Percentiles rank a stretch among this genome's conserved stretches.
Conservation (phyloP, 2,113 vertebrate genomes). For the Atlantisia rogersi region DNA sequence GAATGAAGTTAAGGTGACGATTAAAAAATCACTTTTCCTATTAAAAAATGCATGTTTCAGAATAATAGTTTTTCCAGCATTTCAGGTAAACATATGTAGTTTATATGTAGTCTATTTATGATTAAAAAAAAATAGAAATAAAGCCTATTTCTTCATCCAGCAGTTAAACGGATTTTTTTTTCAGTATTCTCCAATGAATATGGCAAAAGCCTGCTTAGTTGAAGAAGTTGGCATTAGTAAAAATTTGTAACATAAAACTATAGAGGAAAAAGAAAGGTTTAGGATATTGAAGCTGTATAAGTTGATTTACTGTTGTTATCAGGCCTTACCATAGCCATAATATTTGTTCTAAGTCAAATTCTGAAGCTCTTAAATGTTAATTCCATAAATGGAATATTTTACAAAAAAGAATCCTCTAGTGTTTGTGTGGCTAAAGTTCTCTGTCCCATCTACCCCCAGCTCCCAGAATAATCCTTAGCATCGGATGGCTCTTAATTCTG, state of each 20-base stretch:
- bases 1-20: background rate
- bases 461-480: background rate
- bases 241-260: background rate
- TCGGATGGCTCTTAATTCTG: background rate
- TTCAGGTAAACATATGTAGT: background rate
- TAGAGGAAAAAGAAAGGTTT: background rate
- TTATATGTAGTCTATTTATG: background rate
- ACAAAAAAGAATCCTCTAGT: background rate
- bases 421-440: background rate
- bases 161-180: background rate
- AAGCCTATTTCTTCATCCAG: background rate
- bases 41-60: background rate
- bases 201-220: background rate
- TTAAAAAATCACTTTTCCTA: background rate
- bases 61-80: background rate
- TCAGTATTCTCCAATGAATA: background rate
- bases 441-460: no score
- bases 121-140: background rate
- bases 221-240: background rate
- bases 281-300: background rate
- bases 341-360: background rate
- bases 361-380: background rate
- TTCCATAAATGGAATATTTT: background rate
- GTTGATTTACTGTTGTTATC: background rate
- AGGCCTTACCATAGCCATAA: background rate